Evolutionary conservation across 1,140 invertebrate genomes (phyloP).

Genomic region (Penaeus japonicus): DNA sequence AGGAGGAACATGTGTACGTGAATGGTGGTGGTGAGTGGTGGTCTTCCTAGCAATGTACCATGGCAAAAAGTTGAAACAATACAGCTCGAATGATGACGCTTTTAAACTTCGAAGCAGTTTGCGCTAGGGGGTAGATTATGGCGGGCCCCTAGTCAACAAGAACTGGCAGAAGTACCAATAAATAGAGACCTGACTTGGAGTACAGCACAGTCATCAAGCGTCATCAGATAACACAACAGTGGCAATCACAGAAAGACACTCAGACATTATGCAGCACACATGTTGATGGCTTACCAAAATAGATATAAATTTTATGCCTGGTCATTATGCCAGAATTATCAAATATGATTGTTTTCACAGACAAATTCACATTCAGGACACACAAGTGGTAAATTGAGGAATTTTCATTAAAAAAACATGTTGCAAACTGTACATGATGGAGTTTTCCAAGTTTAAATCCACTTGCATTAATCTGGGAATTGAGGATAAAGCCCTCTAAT

Average conservation of each 20-base stretch:
- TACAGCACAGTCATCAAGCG: conserved; percentile 33
- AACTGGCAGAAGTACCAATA: conserved; percentile 29
- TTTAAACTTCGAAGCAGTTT: conserved; percentile 28
- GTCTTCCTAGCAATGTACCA: conserved; percentile 22
- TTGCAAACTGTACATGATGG: conserved; percentile 28
- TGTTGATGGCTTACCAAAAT: conserved; percentile 36
- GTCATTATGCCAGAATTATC: conserved; percentile 33
- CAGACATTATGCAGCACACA: conserved; percentile 34
- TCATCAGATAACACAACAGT: conserved; percentile 36
- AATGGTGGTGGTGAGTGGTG: conserved; percentile 2
- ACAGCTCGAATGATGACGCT: conserved; percentile 27
- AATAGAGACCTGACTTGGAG: conserved; percentile 15
- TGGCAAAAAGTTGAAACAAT: conserved; percentile 15
- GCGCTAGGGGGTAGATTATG: neutral
- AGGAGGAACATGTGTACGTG: neutral
- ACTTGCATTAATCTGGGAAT: neutral
- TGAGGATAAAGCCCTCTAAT: neutral
- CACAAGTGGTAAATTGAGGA: conserved; percentile 16
- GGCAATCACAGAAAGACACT: conserved; percentile 34
- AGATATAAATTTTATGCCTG: conserved; percentile 21
- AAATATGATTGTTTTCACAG: conserved; percentile 28
- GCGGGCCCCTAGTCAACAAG: conserved; percentile 10
- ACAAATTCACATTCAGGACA: conserved; percentile 35
- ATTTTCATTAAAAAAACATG: neutral
- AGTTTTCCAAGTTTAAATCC: conserved; percentile 27